Evolutionary conservation across 2,797 vertebrate species (phyloP), one percentile per base, ranked within the genome.

Genomic region (Acridotheres tristis): DNA sequence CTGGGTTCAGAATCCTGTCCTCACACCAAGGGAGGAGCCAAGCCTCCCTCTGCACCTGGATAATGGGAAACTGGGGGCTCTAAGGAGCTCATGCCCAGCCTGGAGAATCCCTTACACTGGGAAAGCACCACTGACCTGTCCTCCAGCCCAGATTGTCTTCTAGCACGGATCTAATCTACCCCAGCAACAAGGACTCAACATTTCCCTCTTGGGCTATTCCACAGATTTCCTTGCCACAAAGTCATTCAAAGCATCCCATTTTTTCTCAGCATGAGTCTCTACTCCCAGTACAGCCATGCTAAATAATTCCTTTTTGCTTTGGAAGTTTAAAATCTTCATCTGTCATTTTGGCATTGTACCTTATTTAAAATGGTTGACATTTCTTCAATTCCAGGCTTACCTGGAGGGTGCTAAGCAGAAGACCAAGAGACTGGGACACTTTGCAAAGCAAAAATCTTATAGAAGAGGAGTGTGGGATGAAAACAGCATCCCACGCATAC

Each of bases 231-330:
- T 71, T 79, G 57, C 89, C 83, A 80, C 71, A 62, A 94, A 94
- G 89, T 68, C 90, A 87, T 74, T 89, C 80, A 90, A 63, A 94
- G 51, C 90, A 95, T 90, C 83, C 94, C 91, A 71, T 95, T 87
- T 97, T 79, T 95, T 82, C 89, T 93, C 69, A 67, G 27, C 9
- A 0, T 67, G 69, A 95, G 82, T 38, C 93, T 94, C 42, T 93
- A 61, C 77, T 96, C 96, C 93, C 95, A 87, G 88, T 61, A 93
- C 91, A 94, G 80, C 85, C 88, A 94, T 54, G 71, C 77, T 96
- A 94, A 96, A 96, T 94, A 94, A 95, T 94, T 96, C 94, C 75
- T 96, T 92, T 91, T 93, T 91, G 94, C 92, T 93, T 53, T 36
- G 84, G 95, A 96, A 95, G 61, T 93, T 93, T 96, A 82, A 97